A percentile compares a stretch with the other conserved stretches of the same genome.
Evolutionary conservation across 35 echinoderm and acorn worm species (phyloP).

Genomic region (Apostichopus parvimensis): DNA sequence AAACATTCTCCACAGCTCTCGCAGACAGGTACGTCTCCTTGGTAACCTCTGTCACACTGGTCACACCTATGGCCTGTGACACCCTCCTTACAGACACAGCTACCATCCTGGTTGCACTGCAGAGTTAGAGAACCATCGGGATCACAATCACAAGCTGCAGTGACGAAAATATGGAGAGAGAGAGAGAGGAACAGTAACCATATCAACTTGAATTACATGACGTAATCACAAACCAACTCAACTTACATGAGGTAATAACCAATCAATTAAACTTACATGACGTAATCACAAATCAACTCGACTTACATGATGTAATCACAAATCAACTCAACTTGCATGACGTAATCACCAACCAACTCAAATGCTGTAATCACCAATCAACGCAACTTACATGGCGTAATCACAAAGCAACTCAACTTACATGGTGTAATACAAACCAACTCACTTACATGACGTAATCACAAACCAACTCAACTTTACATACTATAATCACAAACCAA

Average conservation of each 20-base stretch:
- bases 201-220: background rate
- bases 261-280: background rate
- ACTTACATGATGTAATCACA: background rate
- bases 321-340: background rate
- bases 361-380: too few species aligned
- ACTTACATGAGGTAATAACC: background rate
- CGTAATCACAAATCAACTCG: too few species aligned
- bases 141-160: conserved; percentile 90
- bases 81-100: conserved; percentile 78
- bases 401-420: too few species aligned
- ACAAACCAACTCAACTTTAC: too few species aligned
- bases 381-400: too few species aligned
- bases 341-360: too few species aligned
- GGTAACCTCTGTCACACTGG: conserved; percentile 78
- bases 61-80: conserved; percentile 85
- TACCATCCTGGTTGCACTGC: conserved; percentile 78
- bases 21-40: conserved; percentile 86
- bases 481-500: too few species aligned
- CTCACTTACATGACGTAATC: too few species aligned
- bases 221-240: background rate
- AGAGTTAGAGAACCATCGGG: conserved; percentile 70
- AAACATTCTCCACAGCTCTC: conserved; percentile 97
- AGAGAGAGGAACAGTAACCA: too few species aligned
- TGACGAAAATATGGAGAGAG: background rate
- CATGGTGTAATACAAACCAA: too few species aligned